Conservation (phyloP, 2,888 invertebrate species). For the Agriopis leucophaearia region DNA sequence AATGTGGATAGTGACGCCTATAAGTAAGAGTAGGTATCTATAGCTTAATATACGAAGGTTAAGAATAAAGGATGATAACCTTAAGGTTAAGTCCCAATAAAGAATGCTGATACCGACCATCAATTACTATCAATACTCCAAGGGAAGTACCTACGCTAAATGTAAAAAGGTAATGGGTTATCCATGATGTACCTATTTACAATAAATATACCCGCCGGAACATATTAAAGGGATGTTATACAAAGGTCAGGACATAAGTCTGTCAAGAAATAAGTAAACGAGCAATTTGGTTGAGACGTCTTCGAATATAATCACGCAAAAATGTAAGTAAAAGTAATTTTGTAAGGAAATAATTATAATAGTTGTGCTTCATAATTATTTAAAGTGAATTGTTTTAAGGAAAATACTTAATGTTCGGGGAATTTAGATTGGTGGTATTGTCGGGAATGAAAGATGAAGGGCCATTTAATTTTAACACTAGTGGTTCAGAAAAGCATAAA, state of each 20-base stretch:
- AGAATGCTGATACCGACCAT: conserved; percentile 44
- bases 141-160: conserved; percentile 31
- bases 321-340: conserved; percentile 9
- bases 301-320: conserved; percentile 1
- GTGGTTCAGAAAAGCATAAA: too few relatives aligned
- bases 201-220: conserved; percentile 27
- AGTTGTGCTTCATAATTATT: not conserved
- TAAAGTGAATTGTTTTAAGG: not conserved
- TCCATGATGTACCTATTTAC: conserved; percentile 12
- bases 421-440: too few relatives aligned
- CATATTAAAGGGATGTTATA: conserved; percentile 6
- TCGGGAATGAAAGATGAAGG: too few relatives aligned
- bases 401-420: too few relatives aligned
- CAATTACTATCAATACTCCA: conserved; percentile 36
- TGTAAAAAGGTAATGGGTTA: conserved; percentile 1
- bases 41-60: conserved; percentile 34
- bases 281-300: conserved; percentile 21
- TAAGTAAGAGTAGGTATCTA: conserved; percentile 3
- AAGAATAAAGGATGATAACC: conserved; percentile 37
- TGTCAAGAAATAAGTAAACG: conserved; percentile 11
- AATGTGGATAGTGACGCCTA: not conserved
- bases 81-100: conserved; percentile 36
- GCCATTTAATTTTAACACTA: too few relatives aligned
- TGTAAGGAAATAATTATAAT: conserved; percentile 15
- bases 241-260: conserved; percentile 21